phyloP scores from a whole-genome alignment of 1,140 invertebrate genomes.

The Marisa cornuarietis region DNA sequence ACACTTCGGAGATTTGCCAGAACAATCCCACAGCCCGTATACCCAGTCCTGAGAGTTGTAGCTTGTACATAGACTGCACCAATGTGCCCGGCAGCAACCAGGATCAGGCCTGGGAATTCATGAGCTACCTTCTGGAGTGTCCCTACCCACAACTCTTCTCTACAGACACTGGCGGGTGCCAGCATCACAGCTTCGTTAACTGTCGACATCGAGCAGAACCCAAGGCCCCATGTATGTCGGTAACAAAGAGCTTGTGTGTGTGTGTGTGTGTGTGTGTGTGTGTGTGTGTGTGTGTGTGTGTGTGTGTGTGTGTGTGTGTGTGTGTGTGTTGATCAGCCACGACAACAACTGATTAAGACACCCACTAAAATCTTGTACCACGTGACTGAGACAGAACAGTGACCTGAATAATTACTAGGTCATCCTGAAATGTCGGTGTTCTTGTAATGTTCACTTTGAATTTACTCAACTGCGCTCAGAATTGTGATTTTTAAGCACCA shows the following conservation, averaged over 20 bases:
- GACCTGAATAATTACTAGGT: background rate
- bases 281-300: constrained; percentile 16
- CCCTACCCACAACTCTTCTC: constrained; percentile 31
- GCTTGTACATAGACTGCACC: constrained; percentile 26
- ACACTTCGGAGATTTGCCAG: constrained; percentile 19
- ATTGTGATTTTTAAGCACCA: background rate
- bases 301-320: background rate
- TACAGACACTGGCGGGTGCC: constrained; percentile 17
- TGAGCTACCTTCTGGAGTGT: constrained; percentile 28
- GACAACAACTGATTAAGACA: too few relatives aligned
- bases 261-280: constrained; percentile 15
- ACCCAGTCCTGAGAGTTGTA: constrained; percentile 19
- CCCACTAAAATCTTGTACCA: too few relatives aligned
- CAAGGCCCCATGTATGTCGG: constrained; percentile 26
- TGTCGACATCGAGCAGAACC: constrained; percentile 25
- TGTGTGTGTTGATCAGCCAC: too few relatives aligned
- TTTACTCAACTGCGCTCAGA: background rate
- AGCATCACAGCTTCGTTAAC: constrained; percentile 16
- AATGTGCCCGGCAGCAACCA: background rate
- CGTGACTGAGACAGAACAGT: too few relatives aligned
- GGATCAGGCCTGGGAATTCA: background rate
- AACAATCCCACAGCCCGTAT: constrained; percentile 23
- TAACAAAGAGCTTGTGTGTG: constrained; percentile 1
- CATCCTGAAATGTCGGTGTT: background rate
- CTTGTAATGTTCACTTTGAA: background rate